Percentiles rank a stretch among this genome's conserved stretches.
Conservation (phyloP, 2,113 vertebrate genomes). For the Pachypanchax playfairii region DNA sequence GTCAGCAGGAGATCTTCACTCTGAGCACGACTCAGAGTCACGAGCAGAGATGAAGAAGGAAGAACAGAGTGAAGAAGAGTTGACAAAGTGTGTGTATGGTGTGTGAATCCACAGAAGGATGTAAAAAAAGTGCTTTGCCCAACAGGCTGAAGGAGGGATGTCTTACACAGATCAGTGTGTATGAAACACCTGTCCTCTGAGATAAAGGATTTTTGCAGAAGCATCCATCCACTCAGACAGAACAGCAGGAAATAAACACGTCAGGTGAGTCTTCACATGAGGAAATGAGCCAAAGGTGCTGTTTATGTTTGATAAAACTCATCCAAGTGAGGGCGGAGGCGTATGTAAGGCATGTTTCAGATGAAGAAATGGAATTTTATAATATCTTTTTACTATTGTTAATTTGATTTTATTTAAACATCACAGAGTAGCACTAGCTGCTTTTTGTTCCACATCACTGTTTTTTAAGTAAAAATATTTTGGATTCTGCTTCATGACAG, state of each 20-base stretch:
- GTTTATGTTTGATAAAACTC: too few relatives aligned
- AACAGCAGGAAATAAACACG: slow-evolving; percentile 55
- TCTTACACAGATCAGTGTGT: slow-evolving; percentile 25
- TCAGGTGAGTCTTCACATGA: slow-evolving; percentile 41
- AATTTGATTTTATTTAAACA: background rate
- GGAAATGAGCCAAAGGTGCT: slow-evolving; percentile 9
- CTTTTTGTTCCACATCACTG: too few relatives aligned
- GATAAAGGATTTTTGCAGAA: slow-evolving; percentile 62
- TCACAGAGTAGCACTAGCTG: too few relatives aligned
- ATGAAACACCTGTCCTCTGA: slow-evolving; percentile 66
- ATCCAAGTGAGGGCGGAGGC: too few relatives aligned
- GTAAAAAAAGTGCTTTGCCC: slow-evolving; percentile 16
- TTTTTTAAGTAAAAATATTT: too few relatives aligned
- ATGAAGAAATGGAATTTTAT: too few relatives aligned
- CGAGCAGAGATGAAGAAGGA: slow-evolving; percentile 1
- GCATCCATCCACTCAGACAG: slow-evolving; percentile 57
- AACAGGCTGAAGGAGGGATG: slow-evolving; percentile 35
- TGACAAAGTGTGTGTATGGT: slow-evolving; percentile 22
- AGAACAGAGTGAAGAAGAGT: slow-evolving; percentile 10
- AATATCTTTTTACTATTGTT: too few relatives aligned
- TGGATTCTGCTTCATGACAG: background rate
- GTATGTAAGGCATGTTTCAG: too few relatives aligned
- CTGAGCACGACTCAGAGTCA: slow-evolving; percentile 24
- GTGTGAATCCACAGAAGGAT: slow-evolving; percentile 25
- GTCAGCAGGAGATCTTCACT: slow-evolving; percentile 44